A percentile compares a stretch with the other conserved stretches of the same genome.
Evolutionary conservation across 2,797 vertebrate genomes (phyloP).

Genomic region (Acrossocheilus fasciatus): DNA sequence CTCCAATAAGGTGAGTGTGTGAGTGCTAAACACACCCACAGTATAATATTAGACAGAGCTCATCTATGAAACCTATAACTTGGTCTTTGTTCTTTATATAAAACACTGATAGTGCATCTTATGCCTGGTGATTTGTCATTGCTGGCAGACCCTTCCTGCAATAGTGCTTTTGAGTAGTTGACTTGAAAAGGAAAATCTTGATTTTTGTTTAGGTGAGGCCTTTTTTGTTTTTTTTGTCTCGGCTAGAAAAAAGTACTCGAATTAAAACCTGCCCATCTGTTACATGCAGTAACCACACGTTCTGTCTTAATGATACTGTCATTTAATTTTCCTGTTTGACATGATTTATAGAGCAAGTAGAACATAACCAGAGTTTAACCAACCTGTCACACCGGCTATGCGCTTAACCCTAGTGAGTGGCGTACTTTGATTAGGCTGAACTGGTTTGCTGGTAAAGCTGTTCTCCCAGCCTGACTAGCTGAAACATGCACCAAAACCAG

Average conservation of each 20-base stretch:
- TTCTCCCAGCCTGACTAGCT: neutral
- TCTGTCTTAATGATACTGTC: neutral
- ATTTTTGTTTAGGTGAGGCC: neutral
- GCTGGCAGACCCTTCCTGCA: neutral
- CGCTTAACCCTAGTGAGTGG: neutral
- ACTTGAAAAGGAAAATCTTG: neutral
- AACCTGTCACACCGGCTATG: neutral
- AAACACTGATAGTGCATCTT: neutral
- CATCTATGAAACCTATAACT: neutral
- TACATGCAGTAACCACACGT: neutral
- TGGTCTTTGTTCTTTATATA: neutral
- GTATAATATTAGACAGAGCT: neutral
- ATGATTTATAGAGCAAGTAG: neutral
- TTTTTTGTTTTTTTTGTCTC: neutral
- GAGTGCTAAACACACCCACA: neutral
- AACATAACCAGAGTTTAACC: neutral
- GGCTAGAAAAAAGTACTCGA: neutral
- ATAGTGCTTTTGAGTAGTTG: neutral
- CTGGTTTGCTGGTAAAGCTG: neutral
- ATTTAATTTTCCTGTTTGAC: neutral
- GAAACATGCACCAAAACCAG: neutral
- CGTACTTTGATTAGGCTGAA: neutral
- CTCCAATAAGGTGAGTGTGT: slow-evolving; percentile 90
- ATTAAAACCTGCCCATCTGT: neutral
- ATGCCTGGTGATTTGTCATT: neutral